Evolutionary conservation across 1,140 invertebrate species (phyloP).

Genomic region (Macrobrachium rosenbergii): DNA sequence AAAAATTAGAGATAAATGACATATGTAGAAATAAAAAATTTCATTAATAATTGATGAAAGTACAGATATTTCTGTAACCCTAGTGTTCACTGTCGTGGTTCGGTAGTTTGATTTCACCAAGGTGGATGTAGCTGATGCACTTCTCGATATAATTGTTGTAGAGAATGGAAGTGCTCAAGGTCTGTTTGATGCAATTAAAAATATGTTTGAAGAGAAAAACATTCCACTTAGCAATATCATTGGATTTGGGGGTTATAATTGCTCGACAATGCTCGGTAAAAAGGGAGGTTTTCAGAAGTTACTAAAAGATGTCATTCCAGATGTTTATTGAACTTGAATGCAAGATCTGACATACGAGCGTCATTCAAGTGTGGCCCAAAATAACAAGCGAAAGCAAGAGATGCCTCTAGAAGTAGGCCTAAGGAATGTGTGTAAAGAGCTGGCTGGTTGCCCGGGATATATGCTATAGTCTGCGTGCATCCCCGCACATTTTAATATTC

Average conservation of each 20-base stretch:
- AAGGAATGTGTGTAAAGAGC: too few species aligned
- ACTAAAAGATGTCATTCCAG: conserved; percentile 42
- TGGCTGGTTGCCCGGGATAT: too few species aligned
- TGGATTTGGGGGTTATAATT: conserved; percentile 36
- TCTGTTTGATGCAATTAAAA: conserved; percentile 45
- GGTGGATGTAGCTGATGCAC: conserved; percentile 3
- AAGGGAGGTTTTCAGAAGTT: conserved; percentile 42
- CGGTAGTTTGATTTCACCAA: conserved; percentile 50
- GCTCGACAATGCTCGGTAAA: conserved; percentile 38
- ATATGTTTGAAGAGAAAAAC: conserved; percentile 19
- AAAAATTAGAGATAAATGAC: background rate
- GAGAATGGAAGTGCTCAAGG: conserved; percentile 38
- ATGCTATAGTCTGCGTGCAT: too few species aligned
- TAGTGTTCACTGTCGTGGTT: conserved; percentile 43
- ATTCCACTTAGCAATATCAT: conserved; percentile 45
- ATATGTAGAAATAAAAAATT: conserved; percentile 45
- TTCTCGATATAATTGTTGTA: conserved; percentile 47
- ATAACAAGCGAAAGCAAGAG: too few species aligned
- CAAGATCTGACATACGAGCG: too few species aligned
- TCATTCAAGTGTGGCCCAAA: too few species aligned
- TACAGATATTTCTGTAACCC: conserved; percentile 58
- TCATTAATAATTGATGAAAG: conserved; percentile 58
- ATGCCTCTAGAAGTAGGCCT: too few species aligned
- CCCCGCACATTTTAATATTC: too few species aligned
- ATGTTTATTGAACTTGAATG: too few species aligned